A percentile compares a stretch with the other conserved stretches of the same genome.
phyloP scores from a whole-genome alignment of 1,140 invertebrate species.

The Microplitis demolitor region DNA sequence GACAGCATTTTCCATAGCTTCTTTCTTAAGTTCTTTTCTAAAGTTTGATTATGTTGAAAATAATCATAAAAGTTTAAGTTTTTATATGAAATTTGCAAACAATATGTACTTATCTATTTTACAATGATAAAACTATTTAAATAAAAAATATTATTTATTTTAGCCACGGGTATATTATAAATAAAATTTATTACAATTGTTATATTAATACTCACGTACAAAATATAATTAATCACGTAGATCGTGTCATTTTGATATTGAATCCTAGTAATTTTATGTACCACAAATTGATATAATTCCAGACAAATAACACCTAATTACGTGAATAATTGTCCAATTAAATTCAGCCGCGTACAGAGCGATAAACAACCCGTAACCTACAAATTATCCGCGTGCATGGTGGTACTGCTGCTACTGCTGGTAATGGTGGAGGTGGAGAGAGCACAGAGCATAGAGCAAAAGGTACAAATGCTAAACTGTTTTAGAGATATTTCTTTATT shows the following conservation, averaged over 20 bases:
- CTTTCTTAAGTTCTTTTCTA: too few species aligned
- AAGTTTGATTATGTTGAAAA: too few species aligned
- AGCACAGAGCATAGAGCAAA: neutral
- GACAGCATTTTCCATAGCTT: too few species aligned
- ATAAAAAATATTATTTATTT: neutral
- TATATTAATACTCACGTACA: neutral
- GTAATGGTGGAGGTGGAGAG: too few species aligned
- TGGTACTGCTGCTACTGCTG: neutral
- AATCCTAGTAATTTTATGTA: constrained; percentile 3
- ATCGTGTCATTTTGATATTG: constrained; percentile 8
- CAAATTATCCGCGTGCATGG: constrained; percentile 8
- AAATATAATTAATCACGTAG: constrained; percentile 2
- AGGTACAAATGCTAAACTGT: neutral
- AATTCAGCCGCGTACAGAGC: constrained; percentile 7
- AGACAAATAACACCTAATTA: constrained; percentile 16
- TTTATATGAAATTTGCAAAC: too few species aligned
- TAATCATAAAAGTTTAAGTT: too few species aligned
- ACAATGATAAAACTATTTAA: neutral
- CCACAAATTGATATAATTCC: constrained; percentile 20
- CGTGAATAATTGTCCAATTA: constrained; percentile 23
- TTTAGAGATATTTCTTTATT: constrained; percentile 6
- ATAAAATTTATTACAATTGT: neutral
- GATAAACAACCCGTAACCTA: constrained; percentile 15
- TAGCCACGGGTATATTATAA: neutral
- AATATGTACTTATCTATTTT: too few species aligned